Conservation (phyloP, 2,888 invertebrate genomes). For the Ochropleura plecta region DNA sequence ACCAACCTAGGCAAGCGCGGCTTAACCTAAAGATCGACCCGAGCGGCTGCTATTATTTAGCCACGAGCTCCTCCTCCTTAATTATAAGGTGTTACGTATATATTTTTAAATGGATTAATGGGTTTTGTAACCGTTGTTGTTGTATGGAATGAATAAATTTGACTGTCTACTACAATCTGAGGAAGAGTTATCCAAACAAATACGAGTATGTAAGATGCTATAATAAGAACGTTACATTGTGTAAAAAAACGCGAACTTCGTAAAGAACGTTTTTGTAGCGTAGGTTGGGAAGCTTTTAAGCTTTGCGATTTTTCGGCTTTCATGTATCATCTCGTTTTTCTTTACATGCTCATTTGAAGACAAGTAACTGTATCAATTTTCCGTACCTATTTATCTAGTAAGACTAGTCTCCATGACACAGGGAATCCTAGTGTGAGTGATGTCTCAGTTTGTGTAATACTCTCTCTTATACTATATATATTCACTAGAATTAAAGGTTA, state of each 20-base stretch:
- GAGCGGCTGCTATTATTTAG: too few species aligned
- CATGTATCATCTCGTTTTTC: slow-evolving; percentile 22
- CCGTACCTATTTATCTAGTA: too few species aligned
- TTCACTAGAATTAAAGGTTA: background rate
- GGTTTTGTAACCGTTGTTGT: slow-evolving; percentile 51
- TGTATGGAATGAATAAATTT: slow-evolving; percentile 63
- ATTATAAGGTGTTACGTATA: slow-evolving; percentile 49
- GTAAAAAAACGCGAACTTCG: slow-evolving; percentile 53
- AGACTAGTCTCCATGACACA: too few species aligned
- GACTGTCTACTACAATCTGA: slow-evolving; percentile 55
- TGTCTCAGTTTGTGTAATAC: too few species aligned
- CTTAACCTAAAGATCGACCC: too few species aligned
- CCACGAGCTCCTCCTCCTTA: too few species aligned
- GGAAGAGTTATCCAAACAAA: slow-evolving; percentile 66
- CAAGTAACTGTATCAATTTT: too few species aligned
- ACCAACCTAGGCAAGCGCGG: too few species aligned
- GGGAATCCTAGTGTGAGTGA: too few species aligned
- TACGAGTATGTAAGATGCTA: slow-evolving; percentile 63
- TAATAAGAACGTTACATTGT: slow-evolving; percentile 62
- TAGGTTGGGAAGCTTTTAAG: slow-evolving; percentile 49
- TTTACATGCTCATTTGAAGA: slow-evolving; percentile 24
- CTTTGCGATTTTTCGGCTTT: slow-evolving; percentile 37
- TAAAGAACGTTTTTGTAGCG: slow-evolving; percentile 35
- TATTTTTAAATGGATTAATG: slow-evolving; percentile 19
- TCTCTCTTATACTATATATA: too few species aligned